Base-by-base conservation (phyloP, 2,888 invertebrate species). In the Tillus elongatus region DNA sequence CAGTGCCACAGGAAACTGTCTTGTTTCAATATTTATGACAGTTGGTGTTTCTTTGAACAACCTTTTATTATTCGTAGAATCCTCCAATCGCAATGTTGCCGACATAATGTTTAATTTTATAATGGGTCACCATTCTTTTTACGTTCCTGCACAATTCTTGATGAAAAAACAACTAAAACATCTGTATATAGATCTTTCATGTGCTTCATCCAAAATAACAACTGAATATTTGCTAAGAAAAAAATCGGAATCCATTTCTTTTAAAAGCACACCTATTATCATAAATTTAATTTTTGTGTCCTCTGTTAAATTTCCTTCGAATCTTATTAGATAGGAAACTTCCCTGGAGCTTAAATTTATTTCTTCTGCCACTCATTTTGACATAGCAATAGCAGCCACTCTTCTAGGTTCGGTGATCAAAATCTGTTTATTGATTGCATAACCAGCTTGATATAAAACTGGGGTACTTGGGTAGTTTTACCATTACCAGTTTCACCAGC, bases 381-480 rank as follows among this genome's bases (percentile, higher is more conserved):
- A 84, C 95, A 99, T 97, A 0, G 93, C 85, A 39, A 96, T 90
- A 0, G 98, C 95, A 1, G 98, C 98, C 0, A 99, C 95, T 53
- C 98, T 73, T n/a, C 98, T 72, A 0, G 98, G 98, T 60, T 99
- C 96, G 0, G 98, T 99, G 2, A 98, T 75, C 0, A 85, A 95
- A 50, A 97, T 93, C 67, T 92, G 76, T 60, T 82, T 82, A 27
- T 61, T 65, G 43, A 73, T 68, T 0, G 92, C 82, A 61, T 91
- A 97, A 6, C 66, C 97, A 0, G 93, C 92, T 70, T 99, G 98
- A 56, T 92, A 97, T 0, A 98, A 72, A 98, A 98, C 66, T 98
- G 98, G 0, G 98, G 98, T 6, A 99, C 79, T 69, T 98, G 98
- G 0, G 98, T 99, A 0, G 98, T 98, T 72, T 98, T 98, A 9